These are phyloP conservation scores for Phyllopteryx taeniolatus DNA, from an alignment of 2,113 vertebrate genomes.

Conservation along the genomic window DNA sequence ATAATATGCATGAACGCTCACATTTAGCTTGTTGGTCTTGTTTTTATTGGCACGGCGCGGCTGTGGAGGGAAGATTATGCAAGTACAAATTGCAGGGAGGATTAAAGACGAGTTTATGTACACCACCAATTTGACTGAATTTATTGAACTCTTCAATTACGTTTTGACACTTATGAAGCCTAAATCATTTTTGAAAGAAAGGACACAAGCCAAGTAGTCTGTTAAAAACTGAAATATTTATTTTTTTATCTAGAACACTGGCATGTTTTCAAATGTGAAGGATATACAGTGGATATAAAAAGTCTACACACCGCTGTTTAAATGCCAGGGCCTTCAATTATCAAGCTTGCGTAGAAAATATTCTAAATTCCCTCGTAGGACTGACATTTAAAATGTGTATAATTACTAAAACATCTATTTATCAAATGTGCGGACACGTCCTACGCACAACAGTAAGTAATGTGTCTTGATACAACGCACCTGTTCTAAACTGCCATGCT, in stretches of 20 bases:
- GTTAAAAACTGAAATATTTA: conserved; percentile 65
- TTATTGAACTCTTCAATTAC: background rate
- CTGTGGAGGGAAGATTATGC: background rate
- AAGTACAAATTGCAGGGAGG: background rate
- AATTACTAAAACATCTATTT: no score
- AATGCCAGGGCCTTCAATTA: background rate
- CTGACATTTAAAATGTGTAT: no score
- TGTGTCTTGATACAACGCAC: no score
- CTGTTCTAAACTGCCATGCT: no score
- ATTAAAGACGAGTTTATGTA: background rate
- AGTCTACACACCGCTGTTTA: background rate
- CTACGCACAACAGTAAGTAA: no score
- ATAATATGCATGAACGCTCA: background rate
- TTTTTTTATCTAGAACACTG: conserved; percentile 66
- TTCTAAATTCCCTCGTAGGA: no score
- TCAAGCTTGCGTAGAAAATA: no score
- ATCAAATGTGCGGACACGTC: no score
- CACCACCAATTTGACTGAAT: background rate
- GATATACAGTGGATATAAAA: conserved; percentile 5
- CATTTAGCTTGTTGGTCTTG: background rate
- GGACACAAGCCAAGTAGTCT: conserved; percentile 29
- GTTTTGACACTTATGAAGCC: background rate
- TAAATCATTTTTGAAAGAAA: background rate
- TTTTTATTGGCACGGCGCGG: background rate
- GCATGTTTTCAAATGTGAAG: conserved; percentile 31